phyloP scores from a whole-genome alignment of 2,888 invertebrate genomes.

The Tolmerus cingulatus region DNA sequence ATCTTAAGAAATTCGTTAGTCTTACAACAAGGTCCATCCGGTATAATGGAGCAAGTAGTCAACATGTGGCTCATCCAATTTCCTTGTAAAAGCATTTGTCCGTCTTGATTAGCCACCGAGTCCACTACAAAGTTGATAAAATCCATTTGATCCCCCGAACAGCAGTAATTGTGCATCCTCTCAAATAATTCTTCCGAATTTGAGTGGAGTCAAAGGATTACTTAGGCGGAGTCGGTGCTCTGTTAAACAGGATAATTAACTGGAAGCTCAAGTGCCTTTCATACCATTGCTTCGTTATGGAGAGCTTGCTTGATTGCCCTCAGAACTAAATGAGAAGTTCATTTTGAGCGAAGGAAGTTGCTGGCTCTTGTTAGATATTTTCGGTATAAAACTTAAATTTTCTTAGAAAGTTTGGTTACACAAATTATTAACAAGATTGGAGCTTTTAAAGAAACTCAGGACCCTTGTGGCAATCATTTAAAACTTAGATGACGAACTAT shows the following conservation, averaged over 20 bases:
- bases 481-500: constrained; percentile 31
- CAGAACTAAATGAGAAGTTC: constrained; percentile 23
- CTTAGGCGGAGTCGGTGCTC: not conserved
- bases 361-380: constrained; percentile 19
- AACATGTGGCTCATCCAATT: not conserved
- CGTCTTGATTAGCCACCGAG: not conserved
- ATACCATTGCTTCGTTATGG: not conserved
- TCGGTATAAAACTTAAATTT: constrained; percentile 20
- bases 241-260: constrained; percentile 12
- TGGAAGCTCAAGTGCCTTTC: constrained; percentile 17
- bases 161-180: not conserved
- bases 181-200: not conserved
- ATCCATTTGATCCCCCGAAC: not conserved
- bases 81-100: not conserved
- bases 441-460: not conserved
- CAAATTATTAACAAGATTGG: constrained; percentile 29
- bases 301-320: constrained; percentile 16
- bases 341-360: not conserved
- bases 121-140: not conserved
- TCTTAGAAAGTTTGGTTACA: constrained; percentile 9
- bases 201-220: not conserved
- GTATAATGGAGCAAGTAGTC: not conserved
- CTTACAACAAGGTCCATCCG: not conserved
- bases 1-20: not conserved
- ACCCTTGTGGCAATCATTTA: constrained; percentile 28